Percentiles rank a stretch among this genome's conserved stretches.
phyloP scores from a whole-genome alignment of 2,888 invertebrate genomes.

The Eledone cirrhosa region DNA sequence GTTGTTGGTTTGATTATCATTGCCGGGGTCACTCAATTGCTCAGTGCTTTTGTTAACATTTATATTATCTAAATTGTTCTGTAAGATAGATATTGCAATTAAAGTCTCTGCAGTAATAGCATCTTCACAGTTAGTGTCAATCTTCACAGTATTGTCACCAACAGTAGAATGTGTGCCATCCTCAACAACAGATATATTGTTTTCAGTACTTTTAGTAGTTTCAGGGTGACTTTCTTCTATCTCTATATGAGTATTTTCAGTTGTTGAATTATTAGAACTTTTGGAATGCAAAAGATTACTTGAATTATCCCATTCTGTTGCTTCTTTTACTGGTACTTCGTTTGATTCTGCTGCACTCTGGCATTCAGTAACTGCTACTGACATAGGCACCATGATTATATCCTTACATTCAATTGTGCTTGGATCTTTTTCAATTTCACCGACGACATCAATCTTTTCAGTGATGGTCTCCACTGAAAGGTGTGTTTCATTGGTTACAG shows the following conservation, averaged over 20 bases:
- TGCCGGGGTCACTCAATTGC: not conserved
- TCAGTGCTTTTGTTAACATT: not conserved
- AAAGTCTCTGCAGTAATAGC: not conserved
- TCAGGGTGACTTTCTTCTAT: not conserved
- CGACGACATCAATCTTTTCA: not conserved
- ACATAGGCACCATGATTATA: not conserved
- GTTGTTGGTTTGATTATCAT: not conserved
- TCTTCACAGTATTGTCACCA: not conserved
- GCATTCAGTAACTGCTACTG: not conserved
- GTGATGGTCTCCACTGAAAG: not conserved
- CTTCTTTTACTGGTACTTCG: not conserved
- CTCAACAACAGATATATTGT: no score
- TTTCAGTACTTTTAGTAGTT: not conserved
- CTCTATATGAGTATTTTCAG: not conserved
- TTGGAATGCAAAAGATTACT: not conserved
- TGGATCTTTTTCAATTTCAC: not conserved
- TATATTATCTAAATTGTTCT: not conserved
- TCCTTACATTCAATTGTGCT: not conserved
- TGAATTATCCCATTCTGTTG: not conserved
- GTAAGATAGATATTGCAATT: constrained; percentile 15
- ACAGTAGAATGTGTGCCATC: not conserved
- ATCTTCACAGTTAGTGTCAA: not conserved
- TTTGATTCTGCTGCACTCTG: not conserved
- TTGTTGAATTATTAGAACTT: not conserved
- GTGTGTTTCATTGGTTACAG: not conserved